These are phyloP conservation scores for Leptocoma aspasia DNA, from an alignment of 2,113 vertebrate species.

Conservation along the genomic window DNA sequence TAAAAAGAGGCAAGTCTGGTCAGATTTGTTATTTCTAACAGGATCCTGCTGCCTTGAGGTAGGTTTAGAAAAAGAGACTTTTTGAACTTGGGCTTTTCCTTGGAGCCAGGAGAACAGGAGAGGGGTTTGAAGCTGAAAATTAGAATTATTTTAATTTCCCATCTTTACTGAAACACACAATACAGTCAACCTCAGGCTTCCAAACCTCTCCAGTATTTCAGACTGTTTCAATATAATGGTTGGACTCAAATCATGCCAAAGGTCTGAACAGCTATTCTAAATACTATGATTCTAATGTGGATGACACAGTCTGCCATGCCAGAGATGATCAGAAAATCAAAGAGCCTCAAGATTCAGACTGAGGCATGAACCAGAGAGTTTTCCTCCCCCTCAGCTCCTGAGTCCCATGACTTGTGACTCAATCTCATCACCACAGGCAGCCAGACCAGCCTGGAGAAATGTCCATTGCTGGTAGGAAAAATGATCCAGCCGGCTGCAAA, in stretches of 20 bases:
- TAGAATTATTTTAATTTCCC: not conserved
- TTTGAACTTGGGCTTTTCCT: not conserved
- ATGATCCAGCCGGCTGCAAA: not conserved
- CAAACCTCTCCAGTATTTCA: not conserved
- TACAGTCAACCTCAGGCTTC: not conserved
- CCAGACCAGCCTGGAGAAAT: not conserved
- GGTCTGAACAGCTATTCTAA: not conserved
- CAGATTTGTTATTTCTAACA: not conserved
- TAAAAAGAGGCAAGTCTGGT: not conserved
- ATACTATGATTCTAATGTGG: not conserved
- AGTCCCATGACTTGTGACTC: rapidly evolving
- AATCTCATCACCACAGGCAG: not conserved
- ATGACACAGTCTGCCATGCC: not conserved
- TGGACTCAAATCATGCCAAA: not conserved
- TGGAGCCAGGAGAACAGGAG: not conserved
- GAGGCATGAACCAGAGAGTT: not conserved
- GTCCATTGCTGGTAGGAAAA: not conserved
- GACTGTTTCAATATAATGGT: not conserved
- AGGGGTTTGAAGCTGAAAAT: not conserved
- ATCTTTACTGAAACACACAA: not conserved
- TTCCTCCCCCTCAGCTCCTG: not conserved
- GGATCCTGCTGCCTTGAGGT: not conserved
- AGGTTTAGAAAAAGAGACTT: not conserved
- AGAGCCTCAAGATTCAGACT: not conserved
- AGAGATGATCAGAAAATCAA: not conserved